These are phyloP conservation scores for Microtus montanus DNA, from an alignment of 2,113 vertebrate genomes.

Conservation along the genomic window DNA sequence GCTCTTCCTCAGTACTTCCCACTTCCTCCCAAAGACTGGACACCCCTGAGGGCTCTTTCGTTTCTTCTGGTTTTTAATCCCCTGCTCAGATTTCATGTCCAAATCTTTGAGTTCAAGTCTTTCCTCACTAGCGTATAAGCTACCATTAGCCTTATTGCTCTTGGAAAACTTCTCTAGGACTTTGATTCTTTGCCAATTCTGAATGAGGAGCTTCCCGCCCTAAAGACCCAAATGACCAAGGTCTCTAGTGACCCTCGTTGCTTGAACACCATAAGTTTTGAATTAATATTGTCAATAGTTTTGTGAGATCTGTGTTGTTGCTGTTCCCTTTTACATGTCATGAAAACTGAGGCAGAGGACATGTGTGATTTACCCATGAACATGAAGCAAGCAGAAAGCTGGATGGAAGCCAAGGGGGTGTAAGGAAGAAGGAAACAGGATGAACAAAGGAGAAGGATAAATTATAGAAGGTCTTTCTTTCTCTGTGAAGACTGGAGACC, in stretches of 20 bases:
- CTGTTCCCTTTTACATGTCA: background rate
- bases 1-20: background rate
- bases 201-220: background rate
- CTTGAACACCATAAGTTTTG: background rate
- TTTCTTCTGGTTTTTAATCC: background rate
- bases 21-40: background rate
- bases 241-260: background rate
- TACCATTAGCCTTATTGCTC: background rate
- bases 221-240: background rate
- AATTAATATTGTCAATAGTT: background rate
- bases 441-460: background rate
- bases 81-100: background rate
- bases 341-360: background rate
- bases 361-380: background rate
- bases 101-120: background rate
- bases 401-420: background rate
- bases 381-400: background rate
- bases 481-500: background rate
- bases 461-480: background rate
- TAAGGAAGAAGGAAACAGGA: background rate
- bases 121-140: background rate
- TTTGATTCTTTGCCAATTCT: background rate
- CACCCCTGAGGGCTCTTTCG: background rate
- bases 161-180: background rate
- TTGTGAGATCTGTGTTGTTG: background rate